Conservation (phyloP, 2,888 invertebrate genomes). For the Mimas tiliae region DNA sequence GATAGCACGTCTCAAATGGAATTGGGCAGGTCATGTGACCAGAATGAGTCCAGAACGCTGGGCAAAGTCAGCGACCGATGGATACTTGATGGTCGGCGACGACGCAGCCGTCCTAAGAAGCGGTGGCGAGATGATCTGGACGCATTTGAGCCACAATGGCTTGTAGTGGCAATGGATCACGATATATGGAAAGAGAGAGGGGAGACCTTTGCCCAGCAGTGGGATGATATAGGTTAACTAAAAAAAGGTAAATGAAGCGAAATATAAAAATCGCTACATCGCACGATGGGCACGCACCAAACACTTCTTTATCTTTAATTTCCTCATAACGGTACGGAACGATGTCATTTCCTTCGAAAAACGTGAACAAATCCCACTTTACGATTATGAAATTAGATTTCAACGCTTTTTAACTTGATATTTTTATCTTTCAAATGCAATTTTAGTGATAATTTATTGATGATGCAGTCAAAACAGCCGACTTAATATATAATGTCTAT, state of each 20-base stretch:
- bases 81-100: too few species aligned
- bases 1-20: too few species aligned
- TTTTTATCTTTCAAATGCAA: not conserved
- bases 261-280: not conserved
- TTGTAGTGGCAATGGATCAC: too few species aligned
- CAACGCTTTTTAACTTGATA: not conserved
- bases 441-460: not conserved
- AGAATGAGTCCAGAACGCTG: too few species aligned
- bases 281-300: not conserved
- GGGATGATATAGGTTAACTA: too few species aligned
- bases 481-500: not conserved
- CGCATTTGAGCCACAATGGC: too few species aligned
- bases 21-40: too few species aligned
- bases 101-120: too few species aligned
- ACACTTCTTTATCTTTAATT: slow-evolving; percentile 11
- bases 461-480: not conserved
- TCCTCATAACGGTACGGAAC: not conserved
- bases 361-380: slow-evolving; percentile 4
- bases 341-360: slow-evolving; percentile 13
- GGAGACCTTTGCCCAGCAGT: too few species aligned
- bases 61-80: too few species aligned
- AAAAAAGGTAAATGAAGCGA: not conserved
- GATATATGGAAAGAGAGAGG: too few species aligned
- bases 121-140: too few species aligned
- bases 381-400: slow-evolving; percentile 11